These are phyloP conservation scores for Crocallis elinguaria DNA, from an alignment of 2,888 invertebrate genomes.

Conservation along the genomic window DNA sequence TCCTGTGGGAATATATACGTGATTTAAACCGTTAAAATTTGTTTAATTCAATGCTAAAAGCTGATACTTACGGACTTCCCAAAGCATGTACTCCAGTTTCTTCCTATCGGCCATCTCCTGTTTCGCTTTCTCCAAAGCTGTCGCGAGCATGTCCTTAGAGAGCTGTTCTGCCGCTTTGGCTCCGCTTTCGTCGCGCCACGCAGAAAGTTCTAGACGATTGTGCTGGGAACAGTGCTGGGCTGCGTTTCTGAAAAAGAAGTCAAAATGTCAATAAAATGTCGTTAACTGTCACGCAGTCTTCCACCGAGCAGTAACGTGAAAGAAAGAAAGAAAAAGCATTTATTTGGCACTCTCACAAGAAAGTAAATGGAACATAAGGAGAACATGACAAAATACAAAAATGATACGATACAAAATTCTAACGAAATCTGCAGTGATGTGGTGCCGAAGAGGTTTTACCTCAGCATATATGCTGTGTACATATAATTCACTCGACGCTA, in stretches of 20 bases:
- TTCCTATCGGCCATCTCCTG: conserved; percentile 90
- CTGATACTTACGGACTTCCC: conserved; percentile 88
- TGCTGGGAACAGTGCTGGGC: conserved; percentile 90
- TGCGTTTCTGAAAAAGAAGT: conserved; percentile 84
- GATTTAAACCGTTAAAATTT: background rate
- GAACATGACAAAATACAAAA: no score
- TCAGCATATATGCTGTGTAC: no score
- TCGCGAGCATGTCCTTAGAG: conserved; percentile 88
- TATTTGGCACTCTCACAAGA: no score
- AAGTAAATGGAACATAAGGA: no score
- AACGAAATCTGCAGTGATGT: no score
- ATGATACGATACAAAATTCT: no score
- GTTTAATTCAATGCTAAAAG: background rate
- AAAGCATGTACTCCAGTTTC: conserved; percentile 92
- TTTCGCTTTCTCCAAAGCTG: conserved; percentile 92
- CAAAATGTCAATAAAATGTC: background rate
- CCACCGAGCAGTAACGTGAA: no score
- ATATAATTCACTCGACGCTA: no score
- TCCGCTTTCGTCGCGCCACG: conserved; percentile 88
- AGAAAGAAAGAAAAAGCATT: no score
- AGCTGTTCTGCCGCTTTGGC: conserved; percentile 87
- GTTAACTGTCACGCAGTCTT: no score
- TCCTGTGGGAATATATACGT: no score
- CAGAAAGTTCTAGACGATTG: conserved; percentile 86
- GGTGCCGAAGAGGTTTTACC: no score